Conservation (phyloP, 1,140 invertebrate species). For the Thaumetopoea pityocampa region DNA sequence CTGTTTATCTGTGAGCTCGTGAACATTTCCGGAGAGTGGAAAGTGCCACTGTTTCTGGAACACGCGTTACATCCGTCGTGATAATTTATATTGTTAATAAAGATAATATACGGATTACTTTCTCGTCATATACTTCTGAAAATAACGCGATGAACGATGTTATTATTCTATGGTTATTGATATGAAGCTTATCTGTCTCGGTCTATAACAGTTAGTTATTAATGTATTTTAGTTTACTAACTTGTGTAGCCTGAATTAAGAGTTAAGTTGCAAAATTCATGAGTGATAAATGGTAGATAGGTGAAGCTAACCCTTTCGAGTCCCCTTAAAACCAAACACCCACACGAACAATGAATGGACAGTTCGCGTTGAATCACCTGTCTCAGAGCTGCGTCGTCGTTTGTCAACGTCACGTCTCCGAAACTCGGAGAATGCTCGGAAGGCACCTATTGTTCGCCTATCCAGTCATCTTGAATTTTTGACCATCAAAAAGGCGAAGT, state of each 20-base stretch:
- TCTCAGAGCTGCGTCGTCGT: conserved; percentile 38
- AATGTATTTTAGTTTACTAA: no score
- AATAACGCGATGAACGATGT: conserved; percentile 5
- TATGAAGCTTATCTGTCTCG: no score
- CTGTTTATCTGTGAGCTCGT: not conserved
- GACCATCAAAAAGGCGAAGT: conserved; percentile 22
- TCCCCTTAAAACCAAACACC: conserved; percentile 22
- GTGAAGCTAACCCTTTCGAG: conserved; percentile 1
- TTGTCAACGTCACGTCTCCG: conserved; percentile 45
- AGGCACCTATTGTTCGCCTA: conserved; percentile 34
- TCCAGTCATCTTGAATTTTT: conserved; percentile 31
- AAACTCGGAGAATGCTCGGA: conserved; percentile 25
- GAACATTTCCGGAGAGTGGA: no score
- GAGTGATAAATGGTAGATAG: conserved; percentile 13
- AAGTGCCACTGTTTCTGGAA: no score
- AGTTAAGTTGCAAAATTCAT: not conserved
- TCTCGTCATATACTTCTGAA: conserved; percentile 4
- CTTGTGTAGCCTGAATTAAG: no score
- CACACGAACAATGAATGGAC: conserved; percentile 37
- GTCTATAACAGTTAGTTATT: no score
- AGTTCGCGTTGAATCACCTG: conserved; percentile 49
- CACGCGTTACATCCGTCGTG: conserved; percentile 2
- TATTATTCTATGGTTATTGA: no score
- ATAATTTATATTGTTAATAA: conserved; percentile 10
- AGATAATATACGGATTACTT: conserved; percentile 9